A percentile compares a stretch with the other conserved stretches of the same genome.
These are phyloP conservation scores for Nothura maculosa DNA, from an alignment of 2,797 vertebrate species.

Conservation along the genomic window DNA sequence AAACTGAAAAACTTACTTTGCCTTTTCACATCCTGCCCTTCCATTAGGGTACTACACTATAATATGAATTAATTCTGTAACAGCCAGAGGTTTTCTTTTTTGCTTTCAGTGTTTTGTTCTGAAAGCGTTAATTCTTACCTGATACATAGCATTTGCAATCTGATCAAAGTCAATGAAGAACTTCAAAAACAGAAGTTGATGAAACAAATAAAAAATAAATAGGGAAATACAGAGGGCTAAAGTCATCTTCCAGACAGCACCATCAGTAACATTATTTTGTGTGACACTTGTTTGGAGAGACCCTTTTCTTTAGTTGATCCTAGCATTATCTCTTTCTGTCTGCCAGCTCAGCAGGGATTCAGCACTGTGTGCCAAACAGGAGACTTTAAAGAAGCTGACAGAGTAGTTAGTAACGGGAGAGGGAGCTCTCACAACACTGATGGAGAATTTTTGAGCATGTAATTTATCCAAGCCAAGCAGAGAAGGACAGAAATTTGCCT, in stretches of 20 bases:
- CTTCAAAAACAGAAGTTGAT: background rate
- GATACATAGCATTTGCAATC: background rate
- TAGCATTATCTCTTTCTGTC: background rate
- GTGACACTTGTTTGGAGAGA: background rate
- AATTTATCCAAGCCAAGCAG: background rate
- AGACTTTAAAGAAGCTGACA: background rate
- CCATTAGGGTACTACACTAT: background rate
- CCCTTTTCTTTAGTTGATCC: background rate
- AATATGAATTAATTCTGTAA: background rate
- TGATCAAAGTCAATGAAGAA: background rate
- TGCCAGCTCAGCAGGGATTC: background rate
- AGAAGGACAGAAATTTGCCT: background rate
- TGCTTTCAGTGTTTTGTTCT: background rate
- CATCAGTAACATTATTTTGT: background rate
- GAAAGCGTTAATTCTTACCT: background rate
- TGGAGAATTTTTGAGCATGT: background rate
- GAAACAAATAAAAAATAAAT: background rate
- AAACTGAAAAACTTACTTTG: background rate
- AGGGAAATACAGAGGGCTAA: background rate
- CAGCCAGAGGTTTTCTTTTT: background rate
- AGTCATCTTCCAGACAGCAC: background rate
- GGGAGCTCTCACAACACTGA: slow-evolving; percentile 60
- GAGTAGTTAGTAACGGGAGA: slow-evolving; percentile 40
- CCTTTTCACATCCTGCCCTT: background rate
- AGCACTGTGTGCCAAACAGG: background rate